Base-by-base conservation (phyloP, 92 coral and sea anemone species). In the Porites lobata region DNA sequence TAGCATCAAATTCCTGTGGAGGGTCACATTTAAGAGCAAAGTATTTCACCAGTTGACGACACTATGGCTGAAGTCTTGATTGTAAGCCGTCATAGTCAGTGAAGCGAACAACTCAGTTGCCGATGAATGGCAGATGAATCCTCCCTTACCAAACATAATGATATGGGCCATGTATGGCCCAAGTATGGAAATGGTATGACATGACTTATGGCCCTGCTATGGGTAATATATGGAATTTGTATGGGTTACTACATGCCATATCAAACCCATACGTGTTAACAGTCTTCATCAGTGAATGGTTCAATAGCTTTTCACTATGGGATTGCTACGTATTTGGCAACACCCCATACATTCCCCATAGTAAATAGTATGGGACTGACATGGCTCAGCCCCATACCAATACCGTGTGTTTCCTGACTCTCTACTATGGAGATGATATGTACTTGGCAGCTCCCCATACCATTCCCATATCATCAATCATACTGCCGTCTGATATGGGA, bases 131-230 rank as follows among this genome's bases (percentile, higher is more conserved):
- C n/a, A n/a, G n/a, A n/a, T n/a, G n/a, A n/a, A n/a, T n/a, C n/a
- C n/a, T n/a, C 62, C 65, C 84, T 79, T 65, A 79, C 73, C 84
- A 79, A 79, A 65, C 59, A 19, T n/a, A 32, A 20, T 79, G 50
- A 63, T 79, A 66, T 65, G 63, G 84, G 73, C 74, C 84, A 50
- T n/a, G 65, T 64, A 79, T 79, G 84, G 84, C 51, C 84, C 84
- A 79, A 79, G 84, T 63, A 79, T 79, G 84, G 84, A 47, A 79
- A 20, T 61, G 63, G 61, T 79, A 79, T 79, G 84, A 58, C 73
- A 79, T 79, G 51, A 79, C 32, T 61, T 79, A 65, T 64, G 73
- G 73, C 62, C 74, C 72, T 7, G n/a, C 19, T 65, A 24, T 80
- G 85, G 85, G 85, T 80, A 50, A 11, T 66, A 66, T 66, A 80